phyloP scores from a whole-genome alignment of 2,113 vertebrate species.

The Zootoca vivipara region DNA sequence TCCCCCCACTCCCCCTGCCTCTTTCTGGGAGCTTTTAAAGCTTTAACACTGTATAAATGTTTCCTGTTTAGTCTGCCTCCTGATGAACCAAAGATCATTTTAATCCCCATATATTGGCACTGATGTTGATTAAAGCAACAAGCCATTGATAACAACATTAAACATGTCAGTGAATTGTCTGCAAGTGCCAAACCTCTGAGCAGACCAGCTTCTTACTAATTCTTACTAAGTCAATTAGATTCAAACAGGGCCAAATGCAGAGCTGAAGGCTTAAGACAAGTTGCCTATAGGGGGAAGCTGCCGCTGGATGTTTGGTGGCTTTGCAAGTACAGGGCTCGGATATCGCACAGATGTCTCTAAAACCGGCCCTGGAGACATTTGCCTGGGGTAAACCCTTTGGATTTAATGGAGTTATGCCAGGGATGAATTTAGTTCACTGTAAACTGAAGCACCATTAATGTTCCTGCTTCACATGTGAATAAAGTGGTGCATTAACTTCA shows the following conservation, averaged over 20 bases:
- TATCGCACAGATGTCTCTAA: conserved; percentile 5
- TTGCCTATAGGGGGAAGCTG: conserved; percentile 13
- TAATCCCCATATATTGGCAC: conserved; percentile 2
- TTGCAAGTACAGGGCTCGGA: conserved; percentile 10
- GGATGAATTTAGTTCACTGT: conserved; percentile 11
- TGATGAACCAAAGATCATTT: conserved; percentile 24
- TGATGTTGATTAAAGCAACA: conserved; percentile 46
- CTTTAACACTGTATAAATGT: conserved; percentile 35
- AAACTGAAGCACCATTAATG: conserved; percentile 9
- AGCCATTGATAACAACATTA: conserved; percentile 32
- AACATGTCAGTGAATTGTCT: conserved; percentile 30
- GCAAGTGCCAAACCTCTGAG: conserved; percentile 24
- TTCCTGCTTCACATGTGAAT: conserved; percentile 6
- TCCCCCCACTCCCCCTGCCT: neutral
- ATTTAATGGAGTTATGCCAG: conserved; percentile 5
- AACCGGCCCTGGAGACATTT: neutral
- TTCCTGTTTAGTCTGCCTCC: conserved; percentile 59
- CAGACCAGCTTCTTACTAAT: conserved; percentile 10
- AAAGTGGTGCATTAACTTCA: conserved; percentile 34
- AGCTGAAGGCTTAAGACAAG: neutral
- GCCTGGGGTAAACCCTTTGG: neutral
- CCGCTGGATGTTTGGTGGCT: conserved; percentile 5
- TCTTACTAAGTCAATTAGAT: conserved; percentile 22
- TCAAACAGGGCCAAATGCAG: neutral
- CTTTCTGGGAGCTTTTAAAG: neutral